phyloP scores from a whole-genome alignment of 2,888 invertebrate genomes.

The Urechis unicinctus region DNA sequence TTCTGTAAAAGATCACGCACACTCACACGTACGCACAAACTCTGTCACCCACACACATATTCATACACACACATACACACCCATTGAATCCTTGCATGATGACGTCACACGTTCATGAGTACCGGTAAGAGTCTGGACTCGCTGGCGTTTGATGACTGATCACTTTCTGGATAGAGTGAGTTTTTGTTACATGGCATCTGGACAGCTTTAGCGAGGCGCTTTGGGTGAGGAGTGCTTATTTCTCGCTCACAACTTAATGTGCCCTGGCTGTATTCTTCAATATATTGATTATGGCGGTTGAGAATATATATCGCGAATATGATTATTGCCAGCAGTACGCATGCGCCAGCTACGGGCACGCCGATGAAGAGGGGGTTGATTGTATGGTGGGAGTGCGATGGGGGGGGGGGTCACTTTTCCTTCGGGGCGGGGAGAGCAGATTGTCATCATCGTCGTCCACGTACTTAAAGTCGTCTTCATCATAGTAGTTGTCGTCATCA shows the following conservation, averaged over 20 bases:
- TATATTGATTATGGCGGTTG: neutral
- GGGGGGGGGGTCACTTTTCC: neutral
- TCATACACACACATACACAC: too few species aligned
- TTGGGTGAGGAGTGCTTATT: neutral
- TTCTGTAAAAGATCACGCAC: too few species aligned
- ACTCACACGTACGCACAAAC: too few species aligned
- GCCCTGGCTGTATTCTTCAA: neutral
- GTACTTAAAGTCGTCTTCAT: neutral
- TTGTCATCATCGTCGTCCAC: neutral
- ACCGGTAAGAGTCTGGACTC: neutral
- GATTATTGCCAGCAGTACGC: constrained; percentile 43
- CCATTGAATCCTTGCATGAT: too few species aligned
- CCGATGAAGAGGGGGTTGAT: constrained; percentile 49
- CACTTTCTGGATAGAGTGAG: neutral
- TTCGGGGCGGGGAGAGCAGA: neutral
- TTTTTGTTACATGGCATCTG: neutral
- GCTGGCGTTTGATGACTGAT: neutral
- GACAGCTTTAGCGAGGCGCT: neutral
- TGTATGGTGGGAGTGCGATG: constrained; percentile 18
- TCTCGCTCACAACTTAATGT: neutral
- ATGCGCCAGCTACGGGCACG: constrained; percentile 46
- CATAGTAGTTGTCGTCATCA: neutral
- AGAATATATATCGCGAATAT: constrained; percentile 47
- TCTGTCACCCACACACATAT: too few species aligned
- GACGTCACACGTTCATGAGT: too few species aligned